A percentile compares a stretch with the other conserved stretches of the same genome.
These are phyloP conservation scores for Cybosia mesomella DNA, from an alignment of 2,888 invertebrate species.

Conservation along the genomic window DNA sequence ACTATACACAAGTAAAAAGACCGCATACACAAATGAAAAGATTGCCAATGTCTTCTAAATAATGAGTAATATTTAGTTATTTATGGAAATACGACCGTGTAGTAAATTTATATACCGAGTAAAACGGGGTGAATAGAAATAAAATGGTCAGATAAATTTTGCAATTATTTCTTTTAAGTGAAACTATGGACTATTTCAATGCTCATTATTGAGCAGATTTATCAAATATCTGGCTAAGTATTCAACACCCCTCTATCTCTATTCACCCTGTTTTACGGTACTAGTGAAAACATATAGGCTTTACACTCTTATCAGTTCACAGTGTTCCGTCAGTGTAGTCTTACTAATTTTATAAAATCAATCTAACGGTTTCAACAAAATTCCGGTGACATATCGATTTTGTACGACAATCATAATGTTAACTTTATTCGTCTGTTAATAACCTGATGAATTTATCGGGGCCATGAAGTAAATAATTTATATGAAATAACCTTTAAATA, in stretches of 20 bases:
- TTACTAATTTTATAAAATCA: neutral
- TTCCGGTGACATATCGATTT: constrained; percentile 40
- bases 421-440: constrained; percentile 43
- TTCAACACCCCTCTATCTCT: too few species aligned
- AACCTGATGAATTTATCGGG: constrained; percentile 41
- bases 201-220: too few species aligned
- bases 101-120: too few species aligned
- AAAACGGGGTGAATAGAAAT: too few species aligned
- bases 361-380: neutral
- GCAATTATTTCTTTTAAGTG: too few species aligned
- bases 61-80: neutral
- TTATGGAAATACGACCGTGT: too few species aligned
- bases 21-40: neutral
- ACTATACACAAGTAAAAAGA: neutral
- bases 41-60: neutral
- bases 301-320: neutral
- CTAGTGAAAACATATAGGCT: neutral
- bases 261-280: too few species aligned
- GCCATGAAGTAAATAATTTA: constrained; percentile 46
- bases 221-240: too few species aligned
- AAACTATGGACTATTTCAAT: too few species aligned
- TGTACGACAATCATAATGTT: constrained; percentile 55
- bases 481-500: constrained; percentile 35
- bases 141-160: too few species aligned
- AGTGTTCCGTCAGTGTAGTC: neutral